Evolutionary conservation across 1,140 invertebrate species (phyloP).

Genomic region (Sitobion miscanthi): DNA sequence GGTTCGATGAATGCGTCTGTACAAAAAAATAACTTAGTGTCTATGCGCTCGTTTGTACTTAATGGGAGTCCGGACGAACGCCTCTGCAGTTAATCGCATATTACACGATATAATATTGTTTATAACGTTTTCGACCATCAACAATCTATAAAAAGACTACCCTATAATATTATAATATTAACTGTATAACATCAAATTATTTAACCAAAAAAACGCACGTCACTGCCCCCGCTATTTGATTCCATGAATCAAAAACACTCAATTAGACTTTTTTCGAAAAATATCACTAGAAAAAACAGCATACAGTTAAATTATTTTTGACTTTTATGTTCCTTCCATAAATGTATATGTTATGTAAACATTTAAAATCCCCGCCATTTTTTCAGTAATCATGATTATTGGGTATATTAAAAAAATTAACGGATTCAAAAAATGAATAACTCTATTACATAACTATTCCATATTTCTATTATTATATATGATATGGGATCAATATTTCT

Average conservation of each 20-base stretch:
- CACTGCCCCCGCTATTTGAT: not conserved
- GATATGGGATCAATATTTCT: not conserved
- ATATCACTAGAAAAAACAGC: not conserved
- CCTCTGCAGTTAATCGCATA: too few relatives aligned
- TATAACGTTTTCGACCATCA: too few relatives aligned
- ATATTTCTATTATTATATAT: too few relatives aligned
- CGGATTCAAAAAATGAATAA: not conserved
- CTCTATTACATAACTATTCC: too few relatives aligned
- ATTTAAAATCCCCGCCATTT: not conserved
- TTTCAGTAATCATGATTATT: not conserved
- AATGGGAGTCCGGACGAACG: too few relatives aligned
- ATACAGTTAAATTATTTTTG: not conserved
- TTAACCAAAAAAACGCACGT: not conserved
- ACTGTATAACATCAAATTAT: too few relatives aligned
- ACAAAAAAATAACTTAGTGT: too few relatives aligned
- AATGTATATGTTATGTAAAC: not conserved
- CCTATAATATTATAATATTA: not conserved
- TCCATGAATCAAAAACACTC: not conserved
- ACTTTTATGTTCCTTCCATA: not conserved
- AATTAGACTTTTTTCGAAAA: not conserved
- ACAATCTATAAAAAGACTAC: too few relatives aligned
- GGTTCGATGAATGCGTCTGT: too few relatives aligned
- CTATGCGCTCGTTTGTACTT: too few relatives aligned
- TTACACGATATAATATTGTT: too few relatives aligned
- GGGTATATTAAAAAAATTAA: not conserved